Base-by-base conservation (phyloP, 2,888 invertebrate genomes). In the Agrotis clavis region DNA sequence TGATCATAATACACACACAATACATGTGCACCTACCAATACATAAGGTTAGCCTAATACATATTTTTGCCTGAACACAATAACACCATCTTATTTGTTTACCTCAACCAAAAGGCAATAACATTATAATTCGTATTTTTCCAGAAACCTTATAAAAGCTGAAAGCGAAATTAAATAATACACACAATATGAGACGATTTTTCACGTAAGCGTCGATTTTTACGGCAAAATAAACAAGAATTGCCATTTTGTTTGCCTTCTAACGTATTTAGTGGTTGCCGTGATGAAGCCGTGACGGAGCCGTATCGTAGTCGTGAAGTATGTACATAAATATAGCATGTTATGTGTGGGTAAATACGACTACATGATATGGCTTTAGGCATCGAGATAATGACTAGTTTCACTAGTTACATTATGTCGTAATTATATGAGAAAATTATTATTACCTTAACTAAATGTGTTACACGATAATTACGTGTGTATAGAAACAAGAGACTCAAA, bases 131-230 rank as follows among this genome's bases (percentile, higher is more conserved):
- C 69, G 6, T 65, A 65, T 81, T 65, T 61, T 61, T 30, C 56
- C 56, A 9, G n/a, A 47, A 62, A 57, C 53, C 53, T 47, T 62
- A 67, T 21, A 67, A 62, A 82, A 47, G 50, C 61, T 61, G 45
- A 70, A 53, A 81, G 72, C 51, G 61, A 82, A 79, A 67, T 77
- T 72, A 77, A 71, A 77, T 65, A 41, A 41, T 11, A 41, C 41
- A 82, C 67, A 77, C 64, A 57, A 41, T 64, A 41, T 47, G 63
- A 67, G 63, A 56, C 57, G 64, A 64, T 47, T 63, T 75, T 67
- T 64, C 53, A 54, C 59, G 65, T 64, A 21, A 59, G 57, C 77
- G 50, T 59, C 41, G 54, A 71, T 69, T 56, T 80, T 53, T 71
- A 21, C 21, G 60, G 51, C 19, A 67, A 64, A 56, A 71, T 81